Base-by-base conservation (phyloP, 1,140 invertebrate genomes). In the Tetramorium alpestre region DNA sequence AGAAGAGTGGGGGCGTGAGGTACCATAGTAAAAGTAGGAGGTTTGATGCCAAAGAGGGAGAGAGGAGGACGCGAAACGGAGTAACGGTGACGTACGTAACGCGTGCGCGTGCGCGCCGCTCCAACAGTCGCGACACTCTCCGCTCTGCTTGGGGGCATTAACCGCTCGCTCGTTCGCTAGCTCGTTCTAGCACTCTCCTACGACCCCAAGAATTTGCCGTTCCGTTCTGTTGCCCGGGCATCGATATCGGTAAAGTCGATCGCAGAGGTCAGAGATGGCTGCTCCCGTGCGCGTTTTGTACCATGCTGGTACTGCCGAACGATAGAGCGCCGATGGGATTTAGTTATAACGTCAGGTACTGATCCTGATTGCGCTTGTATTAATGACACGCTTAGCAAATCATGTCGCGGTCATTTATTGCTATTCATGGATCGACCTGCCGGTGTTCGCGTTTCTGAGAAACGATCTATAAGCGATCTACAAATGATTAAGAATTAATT, bases 41-140 rank as follows among this genome's bases (percentile, higher is more conserved):
- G 69, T 13, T 69, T 69, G 65, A 49, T 28, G 80, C 44, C 47
- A 33, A 78, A 77, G 87, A 72, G 86, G 90, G 87, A 88, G 80
- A 91, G 87, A 88, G 85, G 89, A 88, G 86, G 87, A 92, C 91
- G 90, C 92, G 92, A 94, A 94, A 95, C 92, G 87, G 92, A 93
- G 93, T 95, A 95, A 95, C 94, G 95, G 94, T 94, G 95, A 95
- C 94, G 94, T 95, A 94, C 93, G 92, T 94, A 95, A 90, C 80
- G 84, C 91, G 91, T 91, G 93, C 94, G 93, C 93, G 69, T 70
- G 75, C 87, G 72, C 62, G 86, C 64, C 84, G 56, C 76, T 85
- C 80, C 75, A 77, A 75, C 80, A 76, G 73, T 75, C 78, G 88
- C 88, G 84, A 87, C 90, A 92, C 82, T 91, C 88, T 89, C 89